A percentile compares a stretch with the other conserved stretches of the same genome.
Conservation (phyloP, 2,797 vertebrate genomes). For the Oreortyx pictus region DNA sequence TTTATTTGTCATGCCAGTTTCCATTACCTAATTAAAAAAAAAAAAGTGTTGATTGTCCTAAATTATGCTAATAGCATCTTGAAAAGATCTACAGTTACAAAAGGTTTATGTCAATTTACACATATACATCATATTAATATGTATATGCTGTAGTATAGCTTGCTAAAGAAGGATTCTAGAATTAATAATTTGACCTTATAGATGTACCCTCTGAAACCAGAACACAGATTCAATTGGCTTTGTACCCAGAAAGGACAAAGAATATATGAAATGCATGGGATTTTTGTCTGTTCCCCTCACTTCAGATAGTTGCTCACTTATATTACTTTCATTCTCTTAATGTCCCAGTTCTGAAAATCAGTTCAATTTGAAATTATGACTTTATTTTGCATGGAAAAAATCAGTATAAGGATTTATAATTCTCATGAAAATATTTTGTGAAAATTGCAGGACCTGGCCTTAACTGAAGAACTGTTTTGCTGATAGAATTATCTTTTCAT, state of each 20-base stretch:
- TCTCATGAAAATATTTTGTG: background rate
- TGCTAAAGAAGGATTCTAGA: conserved; percentile 19
- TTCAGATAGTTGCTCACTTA: background rate
- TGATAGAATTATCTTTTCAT: background rate
- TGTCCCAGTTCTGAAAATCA: background rate
- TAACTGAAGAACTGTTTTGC: background rate
- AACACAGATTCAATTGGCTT: background rate
- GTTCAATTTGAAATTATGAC: background rate
- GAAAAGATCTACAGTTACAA: conserved; percentile 33
- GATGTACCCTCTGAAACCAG: background rate
- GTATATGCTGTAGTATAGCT: background rate
- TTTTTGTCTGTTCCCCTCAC: background rate
- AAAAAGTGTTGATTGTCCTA: conserved; percentile 35
- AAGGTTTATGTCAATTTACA: conserved; percentile 23
- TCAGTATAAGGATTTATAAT: background rate
- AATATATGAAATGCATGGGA: background rate
- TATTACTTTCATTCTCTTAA: background rate
- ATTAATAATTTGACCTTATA: conserved; percentile 49
- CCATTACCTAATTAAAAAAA: conserved; percentile 72
- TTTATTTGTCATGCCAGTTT: conserved; percentile 65
- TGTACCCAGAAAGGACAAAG: background rate
- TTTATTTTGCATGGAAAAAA: background rate
- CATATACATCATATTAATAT: conserved; percentile 46
- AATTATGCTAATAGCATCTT: conserved; percentile 54
- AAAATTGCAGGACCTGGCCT: background rate